Evolutionary conservation across 2,797 vertebrate species (phyloP), one percentile per base, ranked within the genome.

Genomic region (Danio tinwini): DNA sequence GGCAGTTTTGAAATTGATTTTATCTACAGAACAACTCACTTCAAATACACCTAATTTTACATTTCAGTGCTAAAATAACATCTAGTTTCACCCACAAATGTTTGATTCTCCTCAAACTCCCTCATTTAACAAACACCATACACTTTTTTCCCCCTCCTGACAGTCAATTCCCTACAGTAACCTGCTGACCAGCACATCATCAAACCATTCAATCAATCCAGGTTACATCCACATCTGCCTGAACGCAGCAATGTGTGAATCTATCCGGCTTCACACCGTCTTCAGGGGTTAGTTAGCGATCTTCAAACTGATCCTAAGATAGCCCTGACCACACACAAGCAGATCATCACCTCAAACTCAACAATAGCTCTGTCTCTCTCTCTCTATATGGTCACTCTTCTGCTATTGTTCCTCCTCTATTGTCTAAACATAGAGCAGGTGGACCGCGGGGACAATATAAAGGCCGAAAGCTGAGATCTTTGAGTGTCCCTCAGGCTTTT

Each of bases 361-460:
- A 52, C 10, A 52, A 5, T 12, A 80, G 82, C 84, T 83, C 75
- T 85, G 86, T 81, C 87, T 76, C 76, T 78, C 69, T 81, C 74
- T 76, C 88, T 88, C 67, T 88, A 88, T 87, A 88, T 84, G 89
- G 87, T 81, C 83, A 81, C 83, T 84, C 87, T 88, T 85, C 84
- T 81, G 71, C 52, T 75, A 75, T 85, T 59, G 78, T 85, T 87
- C 88, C 91, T 91, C 91, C 81, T 86, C 88, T 80, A 82, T 93
- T 92, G 91, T 94, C 94, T 95, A 95, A 94, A 95, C 91, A 93
- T 94, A 94, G 95, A 90, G 79, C 87, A 85, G 90, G 88, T 89
- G 82, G 78, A 90, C 91, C 77, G 84, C 89, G 84, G 87, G 82
- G 89, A 83, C 86, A 85, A 79, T 86, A 94, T 94, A 94, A 89